These are phyloP conservation scores for Paradisaea rubra DNA, from an alignment of 2,113 vertebrate genomes.

Conservation along the genomic window DNA sequence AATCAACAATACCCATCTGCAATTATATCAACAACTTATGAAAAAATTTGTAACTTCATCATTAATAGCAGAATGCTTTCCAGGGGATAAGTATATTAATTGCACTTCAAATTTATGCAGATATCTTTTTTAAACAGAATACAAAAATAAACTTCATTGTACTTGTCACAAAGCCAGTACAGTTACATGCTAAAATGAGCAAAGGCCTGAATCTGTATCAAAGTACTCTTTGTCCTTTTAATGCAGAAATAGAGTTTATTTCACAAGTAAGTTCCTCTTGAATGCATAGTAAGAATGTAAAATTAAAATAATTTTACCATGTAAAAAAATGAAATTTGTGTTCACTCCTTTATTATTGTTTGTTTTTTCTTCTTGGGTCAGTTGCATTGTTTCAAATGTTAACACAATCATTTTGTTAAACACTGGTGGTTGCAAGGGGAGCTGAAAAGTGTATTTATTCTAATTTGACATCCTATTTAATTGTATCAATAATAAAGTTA, in stretches of 20 bases:
- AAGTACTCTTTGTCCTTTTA: not conserved
- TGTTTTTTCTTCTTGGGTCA: not conserved
- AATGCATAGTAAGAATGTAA: not conserved
- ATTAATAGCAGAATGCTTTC: not conserved
- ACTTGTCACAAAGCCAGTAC: not conserved
- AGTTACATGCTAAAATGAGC: not conserved
- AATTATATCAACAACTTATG: not conserved
- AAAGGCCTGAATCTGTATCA: not conserved
- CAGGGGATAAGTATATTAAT: not conserved
- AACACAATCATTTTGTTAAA: not conserved
- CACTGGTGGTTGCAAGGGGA: fast-evolving
- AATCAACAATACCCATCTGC: not conserved
- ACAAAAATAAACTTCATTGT: not conserved
- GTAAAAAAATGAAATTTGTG: not conserved
- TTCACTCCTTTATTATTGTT: not conserved
- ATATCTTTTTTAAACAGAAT: not conserved
- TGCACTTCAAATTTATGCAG: not conserved
- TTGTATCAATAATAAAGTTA: not conserved
- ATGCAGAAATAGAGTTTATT: not conserved
- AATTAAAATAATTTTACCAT: not conserved
- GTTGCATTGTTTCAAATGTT: not conserved
- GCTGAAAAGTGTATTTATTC: not conserved
- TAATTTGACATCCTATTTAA: not conserved
- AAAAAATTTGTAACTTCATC: not conserved
- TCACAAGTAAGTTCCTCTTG: not conserved